Base-by-base conservation (phyloP, 1,140 invertebrate genomes). In the Platorchestia sp. region DNA sequence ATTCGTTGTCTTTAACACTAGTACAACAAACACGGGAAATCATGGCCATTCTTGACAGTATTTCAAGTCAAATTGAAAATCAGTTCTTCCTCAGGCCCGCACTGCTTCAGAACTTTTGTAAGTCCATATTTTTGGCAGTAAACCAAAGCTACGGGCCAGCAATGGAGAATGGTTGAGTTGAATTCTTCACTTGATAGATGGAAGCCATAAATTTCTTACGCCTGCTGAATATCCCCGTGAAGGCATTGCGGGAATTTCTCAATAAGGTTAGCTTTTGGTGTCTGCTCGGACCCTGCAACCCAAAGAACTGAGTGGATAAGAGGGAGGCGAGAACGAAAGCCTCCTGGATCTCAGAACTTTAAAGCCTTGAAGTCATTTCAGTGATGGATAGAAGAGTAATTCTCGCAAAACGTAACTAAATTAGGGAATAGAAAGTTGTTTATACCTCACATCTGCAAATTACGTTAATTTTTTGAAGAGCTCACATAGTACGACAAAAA, bases 151-250 rank as follows among this genome's bases (percentile, higher is more conserved):
- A 3, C 27, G 59, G 59, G 7, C 59, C 36, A 27, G 59, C 59
- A 75, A 75, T 75, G 36, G 59, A 75, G 36, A 75, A 75, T 36
- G 59, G 59, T 75, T 75, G 59, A 75, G 59, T 75, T 75, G 59
- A 75, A 75, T 75, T 75, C 59, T 75, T 75, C 59, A 75, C 14
- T 75, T 75, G 59, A 75, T 75, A 75, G 59, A 75, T 75, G 59
- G 59, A 75, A 75, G 59, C 27, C 59, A 75, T 75, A 75, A 75
- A 75, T 75, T 75, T 75, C 59, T 75, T 75, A 75, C 59, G 59
- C 59, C 59, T 27, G 59, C 59, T 75, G 59, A 10, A 75, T 75
- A 75, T 36, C 59, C 10, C 59, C 59, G 3, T 10, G 59, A 27
- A 75, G 59, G 59, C 27, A 75, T 75, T 75, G 59, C 14, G 27